These are phyloP conservation scores for Phaetusa simplex DNA, from an alignment of 2,113 vertebrate genomes.

Conservation along the genomic window DNA sequence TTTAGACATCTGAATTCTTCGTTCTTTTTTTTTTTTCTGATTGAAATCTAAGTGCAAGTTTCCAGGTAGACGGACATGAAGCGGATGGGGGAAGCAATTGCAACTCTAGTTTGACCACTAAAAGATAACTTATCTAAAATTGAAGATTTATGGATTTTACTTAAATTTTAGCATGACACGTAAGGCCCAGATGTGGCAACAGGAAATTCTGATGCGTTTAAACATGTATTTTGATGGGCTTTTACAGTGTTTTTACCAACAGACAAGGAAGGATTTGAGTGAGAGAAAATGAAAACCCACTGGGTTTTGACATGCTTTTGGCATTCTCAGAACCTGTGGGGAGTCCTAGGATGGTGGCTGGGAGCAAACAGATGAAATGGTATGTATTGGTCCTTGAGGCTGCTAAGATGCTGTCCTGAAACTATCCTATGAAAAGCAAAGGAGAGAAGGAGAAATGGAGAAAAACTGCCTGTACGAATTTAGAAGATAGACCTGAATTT, in stretches of 20 bases:
- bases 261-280: background rate
- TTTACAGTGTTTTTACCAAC: background rate
- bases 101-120: background rate
- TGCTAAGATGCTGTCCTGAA: background rate
- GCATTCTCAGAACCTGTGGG: background rate
- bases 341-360: background rate
- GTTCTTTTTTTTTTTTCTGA: background rate
- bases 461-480: accelerated
- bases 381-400: background rate
- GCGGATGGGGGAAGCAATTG: background rate
- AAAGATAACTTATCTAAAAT: background rate
- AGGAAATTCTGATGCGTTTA: background rate
- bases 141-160: background rate
- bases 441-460: background rate
- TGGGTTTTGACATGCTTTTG: background rate
- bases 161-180: background rate
- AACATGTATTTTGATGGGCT: background rate
- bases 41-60: background rate
- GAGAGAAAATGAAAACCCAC: background rate
- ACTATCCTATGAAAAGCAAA: background rate
- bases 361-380: background rate
- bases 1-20: background rate
- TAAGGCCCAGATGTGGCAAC: background rate
- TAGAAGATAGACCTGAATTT: background rate
- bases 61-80: background rate